phyloP scores from a whole-genome alignment of 1,140 invertebrate genomes.

The Ericerus pela region DNA sequence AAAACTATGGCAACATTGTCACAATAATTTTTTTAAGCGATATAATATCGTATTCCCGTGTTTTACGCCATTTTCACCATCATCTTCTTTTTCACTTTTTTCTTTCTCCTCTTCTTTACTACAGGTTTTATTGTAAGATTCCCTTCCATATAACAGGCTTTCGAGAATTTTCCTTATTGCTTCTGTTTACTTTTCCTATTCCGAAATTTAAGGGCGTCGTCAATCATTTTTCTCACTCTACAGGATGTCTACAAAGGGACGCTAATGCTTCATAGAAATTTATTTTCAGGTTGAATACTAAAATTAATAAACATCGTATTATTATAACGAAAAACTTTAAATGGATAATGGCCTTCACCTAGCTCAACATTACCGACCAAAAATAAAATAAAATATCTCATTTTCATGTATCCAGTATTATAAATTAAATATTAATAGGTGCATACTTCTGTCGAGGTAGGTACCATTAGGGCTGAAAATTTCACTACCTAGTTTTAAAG shows the following conservation, averaged over 20 bases:
- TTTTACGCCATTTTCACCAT: neutral
- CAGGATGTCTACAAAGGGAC: neutral
- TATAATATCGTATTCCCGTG: conserved; percentile 7
- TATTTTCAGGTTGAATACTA: too few relatives aligned
- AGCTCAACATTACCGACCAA: too few relatives aligned
- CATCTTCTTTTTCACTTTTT: conserved; percentile 2
- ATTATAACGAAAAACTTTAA: too few relatives aligned
- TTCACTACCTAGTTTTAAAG: too few relatives aligned
- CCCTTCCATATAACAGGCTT: conserved; percentile 7
- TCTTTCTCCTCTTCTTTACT: neutral
- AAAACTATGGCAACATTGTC: neutral
- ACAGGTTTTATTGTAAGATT: conserved; percentile 1
- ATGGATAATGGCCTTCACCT: too few relatives aligned
- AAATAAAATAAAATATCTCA: too few relatives aligned
- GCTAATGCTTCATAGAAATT: too few relatives aligned
- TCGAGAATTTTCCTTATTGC: conserved; percentile 10
- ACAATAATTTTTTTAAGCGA: neutral
- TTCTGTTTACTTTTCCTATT: conserved; percentile 7
- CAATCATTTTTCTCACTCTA: neutral
- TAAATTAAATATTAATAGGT: too few relatives aligned
- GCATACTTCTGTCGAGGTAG: too few relatives aligned
- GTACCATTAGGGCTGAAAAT: too few relatives aligned
- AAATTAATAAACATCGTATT: too few relatives aligned
- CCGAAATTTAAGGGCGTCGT: conserved; percentile 4
- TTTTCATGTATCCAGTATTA: too few relatives aligned